Base-by-base conservation (phyloP, 1,140 invertebrate species). In the Pogonomyrmex barbatus region DNA sequence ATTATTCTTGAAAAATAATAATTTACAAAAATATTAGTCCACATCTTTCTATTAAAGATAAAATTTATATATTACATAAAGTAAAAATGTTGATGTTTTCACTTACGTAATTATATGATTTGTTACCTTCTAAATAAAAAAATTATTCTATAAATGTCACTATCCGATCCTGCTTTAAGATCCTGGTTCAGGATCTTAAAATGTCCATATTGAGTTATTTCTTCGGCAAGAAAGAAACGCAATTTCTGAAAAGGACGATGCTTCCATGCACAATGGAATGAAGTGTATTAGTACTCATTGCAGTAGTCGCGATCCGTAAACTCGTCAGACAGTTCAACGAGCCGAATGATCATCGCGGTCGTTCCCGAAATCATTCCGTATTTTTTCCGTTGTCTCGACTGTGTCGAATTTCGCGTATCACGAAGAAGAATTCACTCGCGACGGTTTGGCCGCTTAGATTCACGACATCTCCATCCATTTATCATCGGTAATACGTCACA, bases 311-410 rank as follows among this genome's bases (percentile, higher is more conserved):
- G 71, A 2, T 54, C 54, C 86, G 85, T 30, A 42, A 88, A 81
- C 63, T 88, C 71, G 62, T 91, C 84, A 92, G 75, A 76, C 85
- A 76, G 85, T 33, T 86, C 93, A 93, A 88, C 93, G 93, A 91
- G 93, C 86, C 93, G 90, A 91, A 93, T 94, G 89, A 94, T 94
- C 75, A 68, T 12, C 17, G 4, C 63, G 63, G n/a, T 77, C 63
- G 60, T 90, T 91, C 70, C 67, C 50, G 39, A 88, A 91, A 92
- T 93, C 90, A 89, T 71, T 63, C 24, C 12, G 50, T 75, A 91
- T 42, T 88, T 79, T 89, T 75, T 62, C 36, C 70, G 56, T 68
- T 68, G 70, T 52, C 54, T 67, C 56, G 30, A 45, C 36, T 54
- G 86, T 62, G 60, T 87, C 68, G 68, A 90, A 90, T 85, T 76